These are phyloP conservation scores for Euwallacea similis DNA, from an alignment of 1,140 invertebrate genomes.

Conservation along the genomic window DNA sequence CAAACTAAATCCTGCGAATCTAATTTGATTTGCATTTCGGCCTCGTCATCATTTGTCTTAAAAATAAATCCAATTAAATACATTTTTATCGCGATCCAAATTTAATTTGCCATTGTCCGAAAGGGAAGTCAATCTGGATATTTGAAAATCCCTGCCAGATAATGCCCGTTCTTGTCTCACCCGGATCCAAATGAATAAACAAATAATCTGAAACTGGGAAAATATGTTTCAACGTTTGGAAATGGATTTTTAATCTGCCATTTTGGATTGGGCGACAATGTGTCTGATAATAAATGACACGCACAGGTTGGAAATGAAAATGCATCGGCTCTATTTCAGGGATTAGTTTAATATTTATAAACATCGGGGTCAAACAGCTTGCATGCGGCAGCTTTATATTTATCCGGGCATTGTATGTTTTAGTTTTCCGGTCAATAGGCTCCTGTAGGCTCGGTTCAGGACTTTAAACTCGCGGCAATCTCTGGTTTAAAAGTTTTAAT, in stretches of 20 bases:
- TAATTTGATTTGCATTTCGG: too few species aligned
- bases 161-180: neutral
- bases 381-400: neutral
- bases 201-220: conserved; percentile 1
- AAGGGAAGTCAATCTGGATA: too few species aligned
- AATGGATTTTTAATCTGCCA: conserved; percentile 14
- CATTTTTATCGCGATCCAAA: too few species aligned
- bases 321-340: conserved; percentile 1
- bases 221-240: conserved; percentile 1
- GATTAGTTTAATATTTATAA: conserved; percentile 6
- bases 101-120: too few species aligned
- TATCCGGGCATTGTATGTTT: neutral
- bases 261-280: conserved; percentile 9
- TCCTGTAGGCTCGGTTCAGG: neutral
- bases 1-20: too few species aligned
- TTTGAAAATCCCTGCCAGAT: too few species aligned
- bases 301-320: conserved; percentile 9
- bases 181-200: neutral
- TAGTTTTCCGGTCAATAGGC: neutral
- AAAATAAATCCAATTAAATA: too few species aligned
- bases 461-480: neutral
- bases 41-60: too few species aligned
- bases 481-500: neutral
- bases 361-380: neutral
- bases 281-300: conserved; percentile 12